A percentile compares a stretch with the other conserved stretches of the same genome.
These are phyloP conservation scores for Bubo blakistoni DNA, from an alignment of 2,113 vertebrate genomes.

Conservation along the genomic window DNA sequence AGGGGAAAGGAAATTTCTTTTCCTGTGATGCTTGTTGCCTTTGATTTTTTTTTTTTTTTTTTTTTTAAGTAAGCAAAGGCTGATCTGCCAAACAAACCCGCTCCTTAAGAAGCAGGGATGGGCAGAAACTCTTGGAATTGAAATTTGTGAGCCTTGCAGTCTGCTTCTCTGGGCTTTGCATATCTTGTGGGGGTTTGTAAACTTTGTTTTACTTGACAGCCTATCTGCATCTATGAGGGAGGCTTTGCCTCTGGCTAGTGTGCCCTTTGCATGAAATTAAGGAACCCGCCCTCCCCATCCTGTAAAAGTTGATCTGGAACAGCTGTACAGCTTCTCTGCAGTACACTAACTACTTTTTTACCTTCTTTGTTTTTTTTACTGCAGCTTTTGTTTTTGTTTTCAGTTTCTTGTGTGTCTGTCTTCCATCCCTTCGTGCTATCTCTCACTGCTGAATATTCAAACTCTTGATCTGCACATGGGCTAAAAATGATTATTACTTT, in stretches of 20 bases:
- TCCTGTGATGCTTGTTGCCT: not conserved
- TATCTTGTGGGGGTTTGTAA: not conserved
- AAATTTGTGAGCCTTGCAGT: not conserved
- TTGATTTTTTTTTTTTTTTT: not conserved
- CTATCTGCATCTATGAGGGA: not conserved
- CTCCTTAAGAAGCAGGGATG: slow-evolving; percentile 23
- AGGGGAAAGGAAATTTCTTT: slow-evolving; percentile 5
- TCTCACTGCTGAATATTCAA: slow-evolving; percentile 40
- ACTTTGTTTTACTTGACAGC: slow-evolving; percentile 9
- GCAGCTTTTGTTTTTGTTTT: not conserved
- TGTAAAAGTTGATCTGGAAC: not conserved
- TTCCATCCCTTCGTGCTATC: accelerated
- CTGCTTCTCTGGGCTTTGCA: not conserved
- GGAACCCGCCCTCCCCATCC: not conserved
- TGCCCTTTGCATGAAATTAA: not conserved
- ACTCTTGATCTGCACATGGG: not conserved
- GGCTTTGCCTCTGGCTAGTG: slow-evolving; percentile 12
- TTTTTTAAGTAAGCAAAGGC: not conserved
- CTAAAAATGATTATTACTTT: slow-evolving; percentile 47
- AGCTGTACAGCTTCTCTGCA: not conserved
- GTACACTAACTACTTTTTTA: not conserved
- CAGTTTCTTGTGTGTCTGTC: not conserved
- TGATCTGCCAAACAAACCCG: not conserved
- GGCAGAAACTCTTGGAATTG: slow-evolving; percentile 9
- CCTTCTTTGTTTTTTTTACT: not conserved